Conservation (phyloP, 2,797 vertebrate species). For the Argyrosomus regius region DNA sequence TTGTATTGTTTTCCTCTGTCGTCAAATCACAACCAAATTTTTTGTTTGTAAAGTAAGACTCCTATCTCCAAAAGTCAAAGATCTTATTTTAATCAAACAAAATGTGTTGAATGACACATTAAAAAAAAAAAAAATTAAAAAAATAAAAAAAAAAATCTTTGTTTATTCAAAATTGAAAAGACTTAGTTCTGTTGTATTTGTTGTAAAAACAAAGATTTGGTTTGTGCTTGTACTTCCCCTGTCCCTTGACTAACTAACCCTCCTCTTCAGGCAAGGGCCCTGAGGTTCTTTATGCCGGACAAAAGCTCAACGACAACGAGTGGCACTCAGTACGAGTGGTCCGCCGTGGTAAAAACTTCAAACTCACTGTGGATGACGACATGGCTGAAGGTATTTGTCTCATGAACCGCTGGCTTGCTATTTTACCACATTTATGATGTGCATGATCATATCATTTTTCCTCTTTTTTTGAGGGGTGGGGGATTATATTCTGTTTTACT, state of each 20-base stretch:
- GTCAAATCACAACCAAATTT: slow-evolving; percentile 63
- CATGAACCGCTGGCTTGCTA: neutral
- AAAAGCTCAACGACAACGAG: slow-evolving; percentile 98
- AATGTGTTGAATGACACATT: neutral
- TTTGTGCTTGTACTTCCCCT: slow-evolving; percentile 56
- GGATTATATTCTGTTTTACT: neutral
- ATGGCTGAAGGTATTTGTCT: slow-evolving; percentile 91
- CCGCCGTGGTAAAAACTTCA: slow-evolving; percentile 94
- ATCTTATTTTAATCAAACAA: neutral
- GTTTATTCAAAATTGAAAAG: neutral
- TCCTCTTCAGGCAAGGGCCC: slow-evolving; percentile 96
- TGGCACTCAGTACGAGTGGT: slow-evolving; percentile 97
- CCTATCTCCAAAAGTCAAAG: neutral
- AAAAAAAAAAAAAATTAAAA: no score
- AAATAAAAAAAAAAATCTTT: neutral
- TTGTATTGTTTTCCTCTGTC: slow-evolving; percentile 40
- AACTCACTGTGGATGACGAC: slow-evolving; percentile 94
- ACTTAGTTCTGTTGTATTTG: neutral
- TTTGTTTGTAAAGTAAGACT: slow-evolving; percentile 49
- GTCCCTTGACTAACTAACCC: slow-evolving; percentile 76
- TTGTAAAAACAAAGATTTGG: slow-evolving; percentile 60
- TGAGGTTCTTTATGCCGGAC: slow-evolving; percentile 95
- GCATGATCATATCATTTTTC: neutral
- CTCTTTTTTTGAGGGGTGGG: neutral
- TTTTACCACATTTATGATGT: neutral